Evolutionary conservation across 2,797 vertebrate species (phyloP), one percentile per base, ranked within the genome.

Genomic region (Ara ararauna): DNA sequence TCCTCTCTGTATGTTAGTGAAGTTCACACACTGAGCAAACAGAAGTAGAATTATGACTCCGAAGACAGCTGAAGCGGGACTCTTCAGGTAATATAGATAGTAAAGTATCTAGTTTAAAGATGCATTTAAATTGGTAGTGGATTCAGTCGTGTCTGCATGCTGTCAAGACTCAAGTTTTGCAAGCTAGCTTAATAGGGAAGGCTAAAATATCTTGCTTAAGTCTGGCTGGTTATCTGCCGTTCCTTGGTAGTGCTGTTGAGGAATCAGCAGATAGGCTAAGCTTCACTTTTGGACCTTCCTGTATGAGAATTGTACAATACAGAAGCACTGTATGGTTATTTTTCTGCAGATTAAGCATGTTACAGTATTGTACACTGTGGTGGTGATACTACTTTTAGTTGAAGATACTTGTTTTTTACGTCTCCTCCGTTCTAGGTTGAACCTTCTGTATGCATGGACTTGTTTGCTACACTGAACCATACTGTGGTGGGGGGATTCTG

Each of bases 401-500:
- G 64, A 30, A 48, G 62, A 14, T 22, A 21, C 29, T 48, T 23
- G 17, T 10, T 60, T 71, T 29, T 19, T 26, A 48, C 83, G 32
- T 88, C 8, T 1, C 30, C 27, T 51, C 42, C 8, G 0, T 26
- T 85, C 27, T 42, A 26, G 4, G 16, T 14, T 67, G 45, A 70
- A 24, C 36, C 12, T 77, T 53, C 27, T 20, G 12, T 26, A 4
- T 26, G 27, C 6, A 1, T 12, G 24, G 47, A 4, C 8, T 74
- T 34, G 7, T 54, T 67, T 88, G 61, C 53, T 89, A 4, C 29
- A 3, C 48, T 60, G 61, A 62, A 20, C 78, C 11, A 3, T 6
- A 1, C 48, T 62, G 70, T n/a, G 38, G 42, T 0, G 0, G 68
- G 45, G 18, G 38, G 18, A 6, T 51, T 72, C 64, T 2, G 13